Percentiles rank a stretch among this genome's conserved stretches.
Conservation (phyloP, 1,140 invertebrate species). For the Drosophila funebris region DNA sequence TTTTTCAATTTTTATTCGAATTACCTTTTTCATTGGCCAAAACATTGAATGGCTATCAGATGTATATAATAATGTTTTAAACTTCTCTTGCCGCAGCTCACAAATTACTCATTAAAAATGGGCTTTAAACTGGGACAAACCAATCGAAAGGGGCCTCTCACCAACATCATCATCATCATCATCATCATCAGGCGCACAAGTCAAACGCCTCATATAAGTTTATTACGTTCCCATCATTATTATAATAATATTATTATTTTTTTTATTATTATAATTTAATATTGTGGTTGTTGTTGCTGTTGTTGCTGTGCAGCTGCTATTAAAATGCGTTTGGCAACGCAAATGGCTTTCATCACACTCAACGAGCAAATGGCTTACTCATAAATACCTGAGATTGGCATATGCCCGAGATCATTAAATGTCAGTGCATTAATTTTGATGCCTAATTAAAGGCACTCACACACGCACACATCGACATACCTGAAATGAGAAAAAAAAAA, state of each 20-base stretch:
- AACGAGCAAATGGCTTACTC: conserved; percentile 2
- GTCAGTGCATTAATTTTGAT: conserved; percentile 42
- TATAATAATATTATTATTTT: conserved; percentile 11
- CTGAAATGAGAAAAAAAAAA: conserved; percentile 24
- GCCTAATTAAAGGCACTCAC: conserved; percentile 19
- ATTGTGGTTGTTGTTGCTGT: conserved; percentile 8
- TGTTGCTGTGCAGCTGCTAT: conserved; percentile 10
- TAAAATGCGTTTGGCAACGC: conserved; percentile 42
- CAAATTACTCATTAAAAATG: conserved; percentile 27
- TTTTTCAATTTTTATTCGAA: conserved; percentile 23
- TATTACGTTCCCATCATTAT: conserved; percentile 22
- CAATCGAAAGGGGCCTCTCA: not conserved
- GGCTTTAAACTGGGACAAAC: conserved; percentile 6
- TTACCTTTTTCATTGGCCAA: conserved; percentile 12
- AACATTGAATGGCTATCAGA: conserved; percentile 1
- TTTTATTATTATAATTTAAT: conserved; percentile 25
- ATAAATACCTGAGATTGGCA: conserved; percentile 47
- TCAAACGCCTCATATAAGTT: conserved; percentile 5
- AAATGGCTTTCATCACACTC: conserved; percentile 44
- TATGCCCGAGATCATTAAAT: conserved; percentile 46
- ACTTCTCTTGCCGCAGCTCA: conserved; percentile 8
- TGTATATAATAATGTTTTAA: conserved; percentile 28
- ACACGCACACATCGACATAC: conserved; percentile 21
- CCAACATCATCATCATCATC: not conserved
- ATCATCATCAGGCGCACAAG: not conserved